phyloP scores from a whole-genome alignment of 2,113 vertebrate genomes.

The Alouatta palliata region DNA sequence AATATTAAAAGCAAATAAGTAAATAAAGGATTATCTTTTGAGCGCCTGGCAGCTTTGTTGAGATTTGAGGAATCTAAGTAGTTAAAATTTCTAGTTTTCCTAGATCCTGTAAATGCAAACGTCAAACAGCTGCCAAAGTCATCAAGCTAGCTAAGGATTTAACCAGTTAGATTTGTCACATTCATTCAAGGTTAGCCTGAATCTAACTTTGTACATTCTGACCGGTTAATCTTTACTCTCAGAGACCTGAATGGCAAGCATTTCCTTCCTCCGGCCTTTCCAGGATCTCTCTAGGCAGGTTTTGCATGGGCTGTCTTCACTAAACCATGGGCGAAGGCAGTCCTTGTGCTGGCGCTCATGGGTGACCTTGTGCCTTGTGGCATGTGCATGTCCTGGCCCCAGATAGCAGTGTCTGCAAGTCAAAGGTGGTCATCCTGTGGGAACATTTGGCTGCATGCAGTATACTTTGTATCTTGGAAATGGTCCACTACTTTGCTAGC shows the following conservation, averaged over 20 bases:
- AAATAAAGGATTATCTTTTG: conserved; percentile 60
- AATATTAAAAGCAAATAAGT: conserved; percentile 67
- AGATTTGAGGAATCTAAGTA: conserved; percentile 42
- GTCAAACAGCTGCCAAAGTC: conserved; percentile 42
- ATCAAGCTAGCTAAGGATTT: conserved; percentile 36
- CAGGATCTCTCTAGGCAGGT: background rate
- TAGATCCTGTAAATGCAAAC: conserved; percentile 44
- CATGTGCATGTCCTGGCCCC: background rate
- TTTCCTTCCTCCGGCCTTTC: background rate
- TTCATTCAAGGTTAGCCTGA: background rate
- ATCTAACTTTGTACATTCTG: background rate
- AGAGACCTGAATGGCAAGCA: background rate
- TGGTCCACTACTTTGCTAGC: conserved; percentile 76
- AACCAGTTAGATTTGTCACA: background rate
- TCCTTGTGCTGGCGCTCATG: background rate
- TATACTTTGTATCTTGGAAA: conserved; percentile 17
- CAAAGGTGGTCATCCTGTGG: conserved; percentile 37
- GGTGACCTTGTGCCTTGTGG: background rate
- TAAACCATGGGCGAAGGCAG: background rate
- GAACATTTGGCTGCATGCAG: conserved; percentile 34
- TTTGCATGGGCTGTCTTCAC: background rate
- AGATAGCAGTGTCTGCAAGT: background rate
- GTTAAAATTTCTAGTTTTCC: conserved; percentile 51
- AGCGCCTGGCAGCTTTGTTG: conserved; percentile 60
- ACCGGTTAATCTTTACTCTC: background rate